Evolutionary conservation across 2,888 invertebrate species (phyloP).

Genomic region (Bombylius major): DNA sequence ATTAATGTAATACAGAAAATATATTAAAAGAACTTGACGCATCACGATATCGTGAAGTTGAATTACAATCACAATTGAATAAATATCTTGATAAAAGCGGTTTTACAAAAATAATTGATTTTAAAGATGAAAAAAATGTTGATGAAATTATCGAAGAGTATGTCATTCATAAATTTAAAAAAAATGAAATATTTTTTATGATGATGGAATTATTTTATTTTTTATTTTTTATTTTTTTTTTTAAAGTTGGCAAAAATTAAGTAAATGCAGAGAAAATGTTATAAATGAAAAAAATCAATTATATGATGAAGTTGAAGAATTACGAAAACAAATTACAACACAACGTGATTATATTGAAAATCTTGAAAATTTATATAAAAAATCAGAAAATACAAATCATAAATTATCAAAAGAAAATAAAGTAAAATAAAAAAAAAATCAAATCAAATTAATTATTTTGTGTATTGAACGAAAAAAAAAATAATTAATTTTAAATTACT

Average conservation of each 20-base stretch:
- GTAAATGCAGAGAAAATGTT: slow-evolving; percentile 28
- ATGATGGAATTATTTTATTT: neutral
- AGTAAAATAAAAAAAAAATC: neutral
- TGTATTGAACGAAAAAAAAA: no score
- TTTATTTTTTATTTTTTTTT: neutral
- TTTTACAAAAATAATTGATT: neutral
- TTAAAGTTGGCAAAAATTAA: slow-evolving; percentile 12
- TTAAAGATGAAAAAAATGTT: neutral
- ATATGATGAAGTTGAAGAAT: slow-evolving; percentile 25
- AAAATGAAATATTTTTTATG: neutral
- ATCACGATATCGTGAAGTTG: slow-evolving; percentile 24
- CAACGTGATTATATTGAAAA: slow-evolving; percentile 26
- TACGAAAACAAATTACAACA: slow-evolving; percentile 25
- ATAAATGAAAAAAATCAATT: slow-evolving; percentile 31
- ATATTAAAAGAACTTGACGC: slow-evolving; percentile 28
- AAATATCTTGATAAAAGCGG: slow-evolving; percentile 13
- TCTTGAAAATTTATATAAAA: slow-evolving; percentile 25
- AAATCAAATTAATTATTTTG: neutral
- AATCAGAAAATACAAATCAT: slow-evolving; percentile 20
- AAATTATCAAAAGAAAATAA: slow-evolving; percentile 11
- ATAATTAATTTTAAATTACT: no score
- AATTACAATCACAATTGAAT: slow-evolving; percentile 26
- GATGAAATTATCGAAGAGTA: neutral
- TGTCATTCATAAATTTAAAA: neutral
- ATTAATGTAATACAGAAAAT: slow-evolving; percentile 17